Evolutionary conservation across 2,888 invertebrate genomes (phyloP).

Genomic region (Noctua janthina): DNA sequence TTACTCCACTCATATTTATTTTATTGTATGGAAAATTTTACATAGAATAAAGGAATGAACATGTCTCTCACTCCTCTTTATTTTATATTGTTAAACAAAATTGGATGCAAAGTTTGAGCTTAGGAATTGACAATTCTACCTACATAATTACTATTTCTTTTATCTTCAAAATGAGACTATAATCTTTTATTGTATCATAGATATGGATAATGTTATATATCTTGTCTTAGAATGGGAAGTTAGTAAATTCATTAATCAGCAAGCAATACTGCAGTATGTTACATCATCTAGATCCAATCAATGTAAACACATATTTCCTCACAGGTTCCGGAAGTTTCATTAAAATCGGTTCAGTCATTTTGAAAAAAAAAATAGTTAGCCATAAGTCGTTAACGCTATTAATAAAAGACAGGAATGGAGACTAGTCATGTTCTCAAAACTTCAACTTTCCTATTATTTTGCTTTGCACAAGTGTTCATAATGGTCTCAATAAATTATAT

Average conservation of each 20-base stretch:
- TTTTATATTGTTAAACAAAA: neutral
- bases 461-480: neutral
- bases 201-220: neutral
- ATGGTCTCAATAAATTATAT: neutral
- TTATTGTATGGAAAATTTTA: neutral
- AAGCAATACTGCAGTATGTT: constrained; percentile 27
- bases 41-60: neutral
- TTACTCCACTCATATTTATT: neutral
- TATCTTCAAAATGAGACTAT: neutral
- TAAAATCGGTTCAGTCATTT: no score
- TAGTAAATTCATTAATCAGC: neutral
- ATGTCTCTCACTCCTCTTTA: neutral
- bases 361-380: no score
- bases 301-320: no score
- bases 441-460: neutral
- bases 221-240: neutral
- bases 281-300: constrained; percentile 17
- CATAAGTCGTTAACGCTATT: neutral
- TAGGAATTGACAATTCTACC: neutral
- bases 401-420: neutral
- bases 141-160: neutral
- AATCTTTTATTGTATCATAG: neutral
- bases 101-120: neutral
- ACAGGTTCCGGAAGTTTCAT: no score
- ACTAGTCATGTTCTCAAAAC: neutral